Percentiles rank a stretch among this genome's conserved stretches.
Evolutionary conservation across 2,797 vertebrate genomes (phyloP).

Genomic region (Lagodon rhomboides): DNA sequence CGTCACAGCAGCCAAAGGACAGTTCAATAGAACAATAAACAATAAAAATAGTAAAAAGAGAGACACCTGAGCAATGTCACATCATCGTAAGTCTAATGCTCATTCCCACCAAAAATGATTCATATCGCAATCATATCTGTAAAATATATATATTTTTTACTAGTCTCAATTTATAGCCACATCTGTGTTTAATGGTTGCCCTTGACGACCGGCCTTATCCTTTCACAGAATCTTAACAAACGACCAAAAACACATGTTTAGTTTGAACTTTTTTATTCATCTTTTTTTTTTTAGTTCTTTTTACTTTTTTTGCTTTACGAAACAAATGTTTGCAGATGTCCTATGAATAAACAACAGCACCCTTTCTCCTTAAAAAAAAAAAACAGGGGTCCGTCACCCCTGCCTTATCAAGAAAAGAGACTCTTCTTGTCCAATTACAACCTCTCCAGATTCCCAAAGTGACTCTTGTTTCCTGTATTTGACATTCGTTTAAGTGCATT

Average conservation of each 20-base stretch:
- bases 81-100: no score
- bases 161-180: no score
- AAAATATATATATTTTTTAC: no score
- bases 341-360: constrained; percentile 88
- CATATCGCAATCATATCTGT: no score
- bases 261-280: constrained; percentile 85
- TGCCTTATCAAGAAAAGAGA: constrained; percentile 77
- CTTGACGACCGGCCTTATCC: neutral
- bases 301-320: constrained; percentile 84
- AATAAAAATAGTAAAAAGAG: no score
- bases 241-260: constrained; percentile 44
- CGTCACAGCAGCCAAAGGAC: no score
- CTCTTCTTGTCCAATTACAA: constrained; percentile 76
- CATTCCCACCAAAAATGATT: no score
- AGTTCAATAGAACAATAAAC: no score
- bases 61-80: no score
- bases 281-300: constrained; percentile 77
- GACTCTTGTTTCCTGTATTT: constrained; percentile 77
- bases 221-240: constrained; percentile 38
- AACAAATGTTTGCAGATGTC: constrained; percentile 89
- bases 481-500: constrained; percentile 88
- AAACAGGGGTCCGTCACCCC: constrained; percentile 61
- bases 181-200: neutral
- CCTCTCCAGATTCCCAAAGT: constrained; percentile 82
- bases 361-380: constrained; percentile 67